These are phyloP conservation scores for Fistularia tabacaria DNA, from an alignment of 2,797 vertebrate species.

Conservation along the genomic window DNA sequence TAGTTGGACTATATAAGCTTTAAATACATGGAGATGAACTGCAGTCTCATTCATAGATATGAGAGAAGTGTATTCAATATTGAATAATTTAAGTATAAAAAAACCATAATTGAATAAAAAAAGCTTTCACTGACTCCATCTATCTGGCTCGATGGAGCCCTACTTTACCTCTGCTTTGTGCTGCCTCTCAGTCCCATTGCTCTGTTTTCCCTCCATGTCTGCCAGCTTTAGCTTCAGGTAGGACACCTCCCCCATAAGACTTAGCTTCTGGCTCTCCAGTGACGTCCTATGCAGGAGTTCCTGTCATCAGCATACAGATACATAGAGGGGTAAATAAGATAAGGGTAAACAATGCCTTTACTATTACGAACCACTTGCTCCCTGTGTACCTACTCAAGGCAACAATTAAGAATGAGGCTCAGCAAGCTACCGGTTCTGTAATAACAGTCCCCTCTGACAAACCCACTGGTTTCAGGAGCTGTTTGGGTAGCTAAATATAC, in stretches of 20 bases:
- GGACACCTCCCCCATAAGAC: slow-evolving; percentile 93
- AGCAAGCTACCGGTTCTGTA: slow-evolving; percentile 43
- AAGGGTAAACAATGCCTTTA: background rate
- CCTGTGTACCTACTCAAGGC: slow-evolving; percentile 49
- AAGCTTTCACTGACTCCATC: no score
- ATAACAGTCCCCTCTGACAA: slow-evolving; percentile 64
- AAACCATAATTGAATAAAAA: no score
- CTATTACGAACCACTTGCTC: slow-evolving; percentile 15
- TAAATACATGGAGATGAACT: background rate
- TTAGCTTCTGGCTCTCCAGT: slow-evolving; percentile 90
- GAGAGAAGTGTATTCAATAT: no score
- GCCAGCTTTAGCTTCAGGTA: slow-evolving; percentile 90
- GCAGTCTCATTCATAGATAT: no score
- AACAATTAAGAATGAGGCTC: slow-evolving; percentile 43
- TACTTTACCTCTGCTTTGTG: slow-evolving; percentile 89
- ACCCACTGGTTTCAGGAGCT: slow-evolving; percentile 66
- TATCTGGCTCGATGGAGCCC: background rate
- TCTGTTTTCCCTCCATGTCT: slow-evolving; percentile 90
- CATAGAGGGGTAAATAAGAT: background rate
- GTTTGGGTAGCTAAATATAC: slow-evolving; percentile 81
- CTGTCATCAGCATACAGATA: slow-evolving; percentile 64
- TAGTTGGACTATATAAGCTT: no score
- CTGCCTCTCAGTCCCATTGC: slow-evolving; percentile 85
- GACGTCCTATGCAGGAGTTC: slow-evolving; percentile 89
- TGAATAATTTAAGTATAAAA: no score